Conservation (phyloP, 2,797 vertebrate genomes). For the Rhinoraja longicauda region DNA sequence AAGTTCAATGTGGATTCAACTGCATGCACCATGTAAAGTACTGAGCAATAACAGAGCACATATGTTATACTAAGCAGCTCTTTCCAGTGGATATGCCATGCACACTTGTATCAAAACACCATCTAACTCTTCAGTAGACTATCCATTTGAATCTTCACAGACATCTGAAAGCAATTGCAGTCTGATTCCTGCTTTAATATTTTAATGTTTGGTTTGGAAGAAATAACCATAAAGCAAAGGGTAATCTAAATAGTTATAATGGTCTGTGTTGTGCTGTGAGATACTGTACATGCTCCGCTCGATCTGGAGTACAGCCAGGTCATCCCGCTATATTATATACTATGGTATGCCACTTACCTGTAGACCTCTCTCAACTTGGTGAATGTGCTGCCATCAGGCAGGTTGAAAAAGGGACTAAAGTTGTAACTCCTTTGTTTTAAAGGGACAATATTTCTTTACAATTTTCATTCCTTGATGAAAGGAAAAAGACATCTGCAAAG, state of each 20-base stretch:
- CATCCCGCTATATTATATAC: neutral
- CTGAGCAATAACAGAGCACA: neutral
- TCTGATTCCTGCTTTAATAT: constrained; percentile 1
- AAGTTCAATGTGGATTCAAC: neutral
- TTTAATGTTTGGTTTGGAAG: neutral
- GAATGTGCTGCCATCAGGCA: neutral
- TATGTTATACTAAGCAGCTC: neutral
- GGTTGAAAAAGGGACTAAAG: neutral
- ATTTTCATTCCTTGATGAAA: neutral
- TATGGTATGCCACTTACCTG: neutral
- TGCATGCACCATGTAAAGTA: neutral
- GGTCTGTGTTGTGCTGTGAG: neutral
- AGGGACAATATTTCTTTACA: neutral
- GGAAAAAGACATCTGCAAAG: neutral
- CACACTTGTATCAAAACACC: neutral
- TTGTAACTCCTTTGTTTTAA: neutral
- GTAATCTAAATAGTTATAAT: neutral
- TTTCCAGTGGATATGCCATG: neutral
- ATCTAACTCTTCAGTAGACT: neutral
- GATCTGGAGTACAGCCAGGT: neutral
- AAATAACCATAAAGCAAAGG: neutral
- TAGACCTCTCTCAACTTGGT: neutral
- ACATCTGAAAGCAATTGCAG: neutral
- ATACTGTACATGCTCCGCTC: neutral
- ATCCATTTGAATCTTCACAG: neutral